Evolutionary conservation across 1,140 invertebrate genomes (phyloP).

Genomic region (Aphis craccivora): DNA sequence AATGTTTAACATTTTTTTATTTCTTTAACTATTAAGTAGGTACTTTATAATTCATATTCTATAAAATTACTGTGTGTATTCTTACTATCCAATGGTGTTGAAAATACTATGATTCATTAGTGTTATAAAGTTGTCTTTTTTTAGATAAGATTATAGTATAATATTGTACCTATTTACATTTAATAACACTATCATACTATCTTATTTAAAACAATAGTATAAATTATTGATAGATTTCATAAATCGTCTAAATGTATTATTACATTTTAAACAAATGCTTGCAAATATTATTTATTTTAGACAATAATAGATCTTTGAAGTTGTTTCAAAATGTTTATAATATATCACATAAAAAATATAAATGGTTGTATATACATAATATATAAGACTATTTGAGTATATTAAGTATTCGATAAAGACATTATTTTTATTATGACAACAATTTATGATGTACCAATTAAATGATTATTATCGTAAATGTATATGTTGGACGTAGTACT

Average conservation of each 20-base stretch:
- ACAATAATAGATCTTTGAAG: background rate
- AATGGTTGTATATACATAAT: background rate
- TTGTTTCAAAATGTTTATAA: background rate
- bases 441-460: background rate
- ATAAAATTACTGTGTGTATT: background rate
- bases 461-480: constrained; percentile 25
- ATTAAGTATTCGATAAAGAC: background rate
- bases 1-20: background rate
- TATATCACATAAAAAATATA: background rate
- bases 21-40: background rate
- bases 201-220: no score
- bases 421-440: background rate
- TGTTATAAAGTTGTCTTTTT: background rate
- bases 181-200: no score
- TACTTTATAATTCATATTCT: background rate
- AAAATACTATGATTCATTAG: no score
- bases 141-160: background rate
- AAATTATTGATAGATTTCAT: no score
- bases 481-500: background rate
- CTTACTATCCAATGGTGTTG: background rate
- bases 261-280: no score
- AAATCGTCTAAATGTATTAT: no score
- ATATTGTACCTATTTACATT: no score
- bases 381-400: background rate
- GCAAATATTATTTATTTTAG: background rate